Evolutionary conservation across 2,888 invertebrate genomes (phyloP), one percentile per base, ranked within the genome.

Genomic region (Mongoloraphidia duomilia): DNA sequence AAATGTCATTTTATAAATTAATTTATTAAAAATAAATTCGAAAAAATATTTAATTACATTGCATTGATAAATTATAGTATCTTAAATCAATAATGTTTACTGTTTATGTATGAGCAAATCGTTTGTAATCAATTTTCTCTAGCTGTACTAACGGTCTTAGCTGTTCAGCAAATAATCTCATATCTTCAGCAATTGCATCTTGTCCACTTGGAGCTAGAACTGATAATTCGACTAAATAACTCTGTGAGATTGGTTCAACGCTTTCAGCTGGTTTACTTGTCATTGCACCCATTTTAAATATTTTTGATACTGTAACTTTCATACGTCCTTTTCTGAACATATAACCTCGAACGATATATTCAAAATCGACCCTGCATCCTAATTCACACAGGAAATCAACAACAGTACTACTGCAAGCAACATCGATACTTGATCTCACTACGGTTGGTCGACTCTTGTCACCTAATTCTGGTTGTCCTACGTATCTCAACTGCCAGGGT

Each of bases 281-380:
- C 66, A 81, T 80, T 48, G 84, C 82, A 40, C 76, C 77, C 66
- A 87, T 80, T 76, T 91, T 92, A 60, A 87, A 91, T 50, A 95
- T 84, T 68, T 95, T 95, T 1, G 93, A 89, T 0, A 96, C 94
- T 1, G 92, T 93, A 14, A 95, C 87, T 68, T 96, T 96, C 91
- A 96, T 93, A 51, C 94, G 76, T 0, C 95, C 96, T 68, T 96
- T 96, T 50, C 93, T 78, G 61, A 95, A 95, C 84, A 95, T 89
- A 61, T 87, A 93, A 12, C 82, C 96, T 68, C 92, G 82, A 1
- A 89, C 82, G 57, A 91, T 85, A 63, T 90, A 95, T 68, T 96
- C 95, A 73, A 91, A 94, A 63, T 96, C 95, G 53, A 93, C 73
- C 50, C 88, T 74, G 59, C 88, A 90, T 0, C 95, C 95, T 55